These are phyloP conservation scores for Probaryconus sp. DNA, from an alignment of 1,140 invertebrate species.

Conservation along the genomic window DNA sequence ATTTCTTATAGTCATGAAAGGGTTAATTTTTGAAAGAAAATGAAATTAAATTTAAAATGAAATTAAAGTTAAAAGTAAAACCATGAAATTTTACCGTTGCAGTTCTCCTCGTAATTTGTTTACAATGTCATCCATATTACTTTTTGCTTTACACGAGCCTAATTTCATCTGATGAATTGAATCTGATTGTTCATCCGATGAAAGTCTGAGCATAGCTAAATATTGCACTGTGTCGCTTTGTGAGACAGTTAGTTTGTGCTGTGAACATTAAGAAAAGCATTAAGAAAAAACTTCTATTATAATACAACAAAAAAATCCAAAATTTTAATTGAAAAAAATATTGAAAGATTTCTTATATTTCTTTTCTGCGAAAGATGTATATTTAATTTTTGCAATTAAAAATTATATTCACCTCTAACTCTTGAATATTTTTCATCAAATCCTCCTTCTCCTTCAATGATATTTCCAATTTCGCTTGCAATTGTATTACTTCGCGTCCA, in stretches of 20 bases:
- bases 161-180: constrained; percentile 73
- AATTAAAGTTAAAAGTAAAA: not conserved
- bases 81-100: constrained; percentile 56
- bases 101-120: constrained; percentile 69
- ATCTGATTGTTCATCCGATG: constrained; percentile 70
- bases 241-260: too few relatives aligned
- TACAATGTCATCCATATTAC: constrained; percentile 66
- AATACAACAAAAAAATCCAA: constrained; percentile 20
- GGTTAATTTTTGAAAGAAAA: too few relatives aligned
- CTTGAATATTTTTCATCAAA: constrained; percentile 64
- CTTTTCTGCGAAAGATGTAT: too few relatives aligned
- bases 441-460: constrained; percentile 70
- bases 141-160: constrained; percentile 66
- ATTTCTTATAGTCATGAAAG: too few relatives aligned
- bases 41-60: too few relatives aligned
- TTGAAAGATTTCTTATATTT: too few relatives aligned
- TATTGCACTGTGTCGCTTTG: constrained; percentile 68
- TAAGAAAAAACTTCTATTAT: constrained; percentile 67
- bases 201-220: constrained; percentile 60
- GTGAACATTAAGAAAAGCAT: too few relatives aligned
- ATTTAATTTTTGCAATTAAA: too few relatives aligned
- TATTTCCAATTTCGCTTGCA: constrained; percentile 68
- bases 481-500: constrained; percentile 67
- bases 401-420: constrained; percentile 67
- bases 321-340: not conserved